A percentile compares a stretch with the other conserved stretches of the same genome.
Conservation (phyloP, 2,888 invertebrate genomes). For the Zelleria hepariella region DNA sequence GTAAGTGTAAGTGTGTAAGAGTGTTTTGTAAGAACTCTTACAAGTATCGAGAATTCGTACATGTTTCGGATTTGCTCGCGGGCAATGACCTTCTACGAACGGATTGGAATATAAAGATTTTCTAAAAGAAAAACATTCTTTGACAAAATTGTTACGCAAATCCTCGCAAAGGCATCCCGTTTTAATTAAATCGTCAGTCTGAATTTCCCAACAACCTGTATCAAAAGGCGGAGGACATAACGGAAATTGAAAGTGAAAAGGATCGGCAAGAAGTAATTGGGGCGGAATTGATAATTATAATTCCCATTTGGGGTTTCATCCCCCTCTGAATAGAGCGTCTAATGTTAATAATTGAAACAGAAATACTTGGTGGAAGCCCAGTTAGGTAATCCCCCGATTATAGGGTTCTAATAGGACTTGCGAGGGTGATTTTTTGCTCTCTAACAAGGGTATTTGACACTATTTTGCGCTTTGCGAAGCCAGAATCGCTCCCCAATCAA, state of each 20-base stretch:
- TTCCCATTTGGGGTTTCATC: conserved; percentile 27
- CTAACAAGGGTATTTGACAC: neutral
- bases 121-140: neutral
- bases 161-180: neutral
- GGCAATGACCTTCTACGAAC: no score
- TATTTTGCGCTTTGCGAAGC: neutral
- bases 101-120: no score
- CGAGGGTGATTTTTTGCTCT: neutral
- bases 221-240: neutral
- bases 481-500: neutral
- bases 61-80: no score
- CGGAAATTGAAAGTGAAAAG: conserved; percentile 20
- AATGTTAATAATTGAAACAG: conserved; percentile 35
- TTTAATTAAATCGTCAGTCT: neutral
- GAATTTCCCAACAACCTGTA: neutral
- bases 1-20: no score
- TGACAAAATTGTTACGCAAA: neutral
- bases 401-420: neutral
- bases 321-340: conserved; percentile 23
- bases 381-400: conserved; percentile 28
- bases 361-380: conserved; percentile 30
- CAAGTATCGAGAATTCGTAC: neutral
- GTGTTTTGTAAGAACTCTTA: no score
- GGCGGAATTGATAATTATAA: conserved; percentile 39
- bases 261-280: conserved; percentile 29